These are phyloP conservation scores for Eupithecia centaureata DNA, from an alignment of 2,888 invertebrate species.

Conservation along the genomic window DNA sequence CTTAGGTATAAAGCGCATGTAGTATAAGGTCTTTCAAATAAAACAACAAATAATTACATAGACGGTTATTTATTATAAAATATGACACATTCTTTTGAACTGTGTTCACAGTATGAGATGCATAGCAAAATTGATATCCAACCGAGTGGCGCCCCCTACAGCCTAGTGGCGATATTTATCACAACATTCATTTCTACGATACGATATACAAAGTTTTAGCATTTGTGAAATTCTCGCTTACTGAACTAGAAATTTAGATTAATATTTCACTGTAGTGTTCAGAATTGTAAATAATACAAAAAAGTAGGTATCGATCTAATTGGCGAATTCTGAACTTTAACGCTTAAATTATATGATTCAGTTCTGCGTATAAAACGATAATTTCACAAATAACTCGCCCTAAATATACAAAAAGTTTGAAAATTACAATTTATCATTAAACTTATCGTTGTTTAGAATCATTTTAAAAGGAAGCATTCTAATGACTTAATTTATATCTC, in stretches of 20 bases:
- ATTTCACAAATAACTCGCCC: conserved; percentile 5
- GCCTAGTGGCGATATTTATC: conserved; percentile 50
- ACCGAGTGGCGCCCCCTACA: conserved; percentile 54
- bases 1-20: neutral
- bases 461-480: conserved; percentile 8
- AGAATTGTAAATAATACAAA: no score
- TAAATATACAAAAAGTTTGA: neutral
- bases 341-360: neutral
- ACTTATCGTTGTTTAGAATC: conserved; percentile 10
- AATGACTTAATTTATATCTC: neutral
- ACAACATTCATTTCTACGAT: conserved; percentile 66
- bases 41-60: conserved; percentile 73
- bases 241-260: neutral
- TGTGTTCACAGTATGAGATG: conserved; percentile 81
- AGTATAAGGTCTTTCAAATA: conserved; percentile 42
- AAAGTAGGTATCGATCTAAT: no score
- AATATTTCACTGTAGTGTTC: neutral
- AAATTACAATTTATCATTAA: conserved; percentile 5
- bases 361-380: neutral
- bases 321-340: neutral
- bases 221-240: conserved; percentile 20
- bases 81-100: conserved; percentile 84
- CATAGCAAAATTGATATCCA: conserved; percentile 75
- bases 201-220: conserved; percentile 42
- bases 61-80: conserved; percentile 85